Evolutionary conservation across 2,113 vertebrate species (phyloP).

Genomic region (Crotalus helleri): DNA sequence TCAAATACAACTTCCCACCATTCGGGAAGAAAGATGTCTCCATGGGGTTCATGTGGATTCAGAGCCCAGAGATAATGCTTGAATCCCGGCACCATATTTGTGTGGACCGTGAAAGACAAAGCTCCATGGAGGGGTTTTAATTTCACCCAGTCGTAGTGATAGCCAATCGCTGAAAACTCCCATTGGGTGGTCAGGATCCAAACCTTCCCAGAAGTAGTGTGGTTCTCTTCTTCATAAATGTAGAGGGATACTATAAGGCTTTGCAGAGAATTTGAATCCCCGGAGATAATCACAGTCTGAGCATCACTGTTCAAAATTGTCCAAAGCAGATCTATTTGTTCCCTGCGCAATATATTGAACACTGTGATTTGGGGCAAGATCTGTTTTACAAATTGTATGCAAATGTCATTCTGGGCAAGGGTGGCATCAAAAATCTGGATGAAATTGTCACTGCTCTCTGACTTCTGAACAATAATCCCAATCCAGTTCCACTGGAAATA

Average conservation of each 20-base stretch:
- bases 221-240: background rate
- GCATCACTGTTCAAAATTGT: background rate
- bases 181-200: background rate
- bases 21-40: background rate
- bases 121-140: background rate
- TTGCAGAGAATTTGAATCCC: background rate
- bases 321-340: background rate
- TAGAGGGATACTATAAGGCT: background rate
- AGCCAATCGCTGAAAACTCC: background rate
- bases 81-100: background rate
- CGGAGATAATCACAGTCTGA: background rate
- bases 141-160: accelerated
- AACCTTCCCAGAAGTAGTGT: background rate
- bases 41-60: background rate
- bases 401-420: background rate
- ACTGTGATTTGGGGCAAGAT: background rate
- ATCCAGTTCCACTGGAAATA: slow-evolving; percentile 33
- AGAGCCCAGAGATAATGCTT: background rate
- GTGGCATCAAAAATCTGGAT: background rate
- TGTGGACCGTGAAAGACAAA: background rate
- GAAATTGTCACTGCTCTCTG: background rate
- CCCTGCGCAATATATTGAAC: accelerated
- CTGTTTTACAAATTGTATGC: background rate
- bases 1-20: background rate
- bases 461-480: background rate